phyloP scores from a whole-genome alignment of 2,113 vertebrate species.

The Amphilophus citrinellus region DNA sequence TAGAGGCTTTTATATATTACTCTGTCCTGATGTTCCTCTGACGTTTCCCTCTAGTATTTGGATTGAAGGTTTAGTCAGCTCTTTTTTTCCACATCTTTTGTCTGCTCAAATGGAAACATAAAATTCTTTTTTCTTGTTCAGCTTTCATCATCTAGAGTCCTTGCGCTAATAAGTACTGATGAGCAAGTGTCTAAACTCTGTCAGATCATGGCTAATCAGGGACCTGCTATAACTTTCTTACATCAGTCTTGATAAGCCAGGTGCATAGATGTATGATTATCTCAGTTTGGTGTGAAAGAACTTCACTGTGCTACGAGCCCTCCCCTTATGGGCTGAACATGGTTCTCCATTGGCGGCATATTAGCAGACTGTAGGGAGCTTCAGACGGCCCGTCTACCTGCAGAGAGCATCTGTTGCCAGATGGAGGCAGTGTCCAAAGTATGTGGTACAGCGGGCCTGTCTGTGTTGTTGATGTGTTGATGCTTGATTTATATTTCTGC shows the following conservation, averaged over 20 bases:
- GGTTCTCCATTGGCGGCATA: not conserved
- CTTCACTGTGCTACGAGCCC: not conserved
- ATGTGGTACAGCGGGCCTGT: not conserved
- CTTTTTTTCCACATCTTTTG: not conserved
- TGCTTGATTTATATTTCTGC: accelerated
- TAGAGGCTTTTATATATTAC: not conserved
- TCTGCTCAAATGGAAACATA: not conserved
- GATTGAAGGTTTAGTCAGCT: not conserved
- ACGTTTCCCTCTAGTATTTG: not conserved
- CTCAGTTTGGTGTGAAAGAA: conserved; percentile 1
- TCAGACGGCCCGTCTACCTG: accelerated
- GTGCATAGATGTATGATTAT: not conserved
- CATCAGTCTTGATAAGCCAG: not conserved
- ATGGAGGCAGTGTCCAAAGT: not conserved
- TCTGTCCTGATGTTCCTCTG: not conserved
- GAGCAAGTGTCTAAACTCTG: not conserved
- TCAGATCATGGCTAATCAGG: too few species aligned
- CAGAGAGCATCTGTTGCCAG: not conserved
- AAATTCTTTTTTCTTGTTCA: not conserved
- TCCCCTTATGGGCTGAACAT: not conserved
- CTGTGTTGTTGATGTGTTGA: accelerated
- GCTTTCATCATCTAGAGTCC: not conserved
- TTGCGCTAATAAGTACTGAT: not conserved
- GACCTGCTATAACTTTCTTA: not conserved
- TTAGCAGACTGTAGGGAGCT: not conserved